phyloP scores from a whole-genome alignment of 2,888 invertebrate species.

The Stratiomys singularior region DNA sequence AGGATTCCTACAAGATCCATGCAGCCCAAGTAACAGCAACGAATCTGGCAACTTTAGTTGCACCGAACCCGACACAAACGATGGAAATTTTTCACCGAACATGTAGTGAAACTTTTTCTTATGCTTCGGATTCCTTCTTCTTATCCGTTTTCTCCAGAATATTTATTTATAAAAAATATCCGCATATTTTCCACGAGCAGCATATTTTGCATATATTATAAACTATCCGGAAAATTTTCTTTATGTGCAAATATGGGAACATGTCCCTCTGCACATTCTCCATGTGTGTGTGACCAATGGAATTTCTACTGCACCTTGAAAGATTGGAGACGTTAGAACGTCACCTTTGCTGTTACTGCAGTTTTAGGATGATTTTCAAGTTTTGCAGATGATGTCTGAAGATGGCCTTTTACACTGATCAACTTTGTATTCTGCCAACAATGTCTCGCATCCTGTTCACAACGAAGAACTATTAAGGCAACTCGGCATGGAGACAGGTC shows the following conservation, averaged over 20 bases:
- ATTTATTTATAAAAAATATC: slow-evolving; percentile 2
- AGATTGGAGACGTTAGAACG: background rate
- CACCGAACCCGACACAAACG: background rate
- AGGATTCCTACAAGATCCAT: background rate
- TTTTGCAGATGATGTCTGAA: background rate
- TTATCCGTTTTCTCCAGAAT: background rate
- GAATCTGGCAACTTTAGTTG: background rate
- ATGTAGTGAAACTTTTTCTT: slow-evolving; percentile 5
- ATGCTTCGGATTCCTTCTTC: background rate
- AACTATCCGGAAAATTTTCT: slow-evolving; percentile 42
- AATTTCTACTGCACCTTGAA: background rate
- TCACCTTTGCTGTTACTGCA: background rate
- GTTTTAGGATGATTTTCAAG: background rate
- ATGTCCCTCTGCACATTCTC: background rate
- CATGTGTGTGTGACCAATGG: background rate
- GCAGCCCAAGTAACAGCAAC: background rate
- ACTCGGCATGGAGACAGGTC: no score
- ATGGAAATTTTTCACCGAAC: background rate
- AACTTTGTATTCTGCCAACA: no score
- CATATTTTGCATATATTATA: slow-evolving; percentile 41
- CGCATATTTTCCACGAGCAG: slow-evolving; percentile 23
- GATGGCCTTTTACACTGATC: background rate
- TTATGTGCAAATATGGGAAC: slow-evolving; percentile 34
- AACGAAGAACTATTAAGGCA: no score
- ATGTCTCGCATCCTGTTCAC: no score